phyloP scores from a whole-genome alignment of 2,113 vertebrate genomes.

The Nycticebus coucang region DNA sequence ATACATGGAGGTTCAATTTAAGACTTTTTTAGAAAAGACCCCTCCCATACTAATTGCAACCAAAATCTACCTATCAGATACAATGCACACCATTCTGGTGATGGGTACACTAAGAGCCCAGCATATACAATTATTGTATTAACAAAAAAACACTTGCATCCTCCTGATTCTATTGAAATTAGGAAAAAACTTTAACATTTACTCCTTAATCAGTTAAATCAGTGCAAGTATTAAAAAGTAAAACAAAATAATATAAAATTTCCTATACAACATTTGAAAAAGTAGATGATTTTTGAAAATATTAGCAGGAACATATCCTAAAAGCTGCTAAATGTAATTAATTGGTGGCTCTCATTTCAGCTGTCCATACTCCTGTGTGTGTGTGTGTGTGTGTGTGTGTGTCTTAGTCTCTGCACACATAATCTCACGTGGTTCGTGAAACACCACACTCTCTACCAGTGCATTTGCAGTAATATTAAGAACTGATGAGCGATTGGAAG shows the following conservation, averaged over 20 bases:
- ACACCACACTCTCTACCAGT: neutral
- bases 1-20: neutral
- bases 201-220: neutral
- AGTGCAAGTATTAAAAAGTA: neutral
- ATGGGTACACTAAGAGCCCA: too few relatives aligned
- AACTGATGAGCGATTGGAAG: neutral
- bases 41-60: neutral
- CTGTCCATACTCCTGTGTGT: neutral
- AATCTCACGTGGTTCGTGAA: neutral
- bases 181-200: neutral
- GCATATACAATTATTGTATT: too few relatives aligned
- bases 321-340: neutral
- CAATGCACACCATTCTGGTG: too few relatives aligned
- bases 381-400: neutral
- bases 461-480: neutral
- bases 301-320: neutral
- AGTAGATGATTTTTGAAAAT: neutral
- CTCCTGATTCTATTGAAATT: too few relatives aligned
- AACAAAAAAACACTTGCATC: too few relatives aligned
- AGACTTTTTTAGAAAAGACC: neutral
- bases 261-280: neutral
- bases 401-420: neutral
- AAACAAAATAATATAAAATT: neutral
- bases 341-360: neutral
- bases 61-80: too few relatives aligned